phyloP scores from a whole-genome alignment of 2,888 invertebrate genomes.

The Morpho helenor region DNA sequence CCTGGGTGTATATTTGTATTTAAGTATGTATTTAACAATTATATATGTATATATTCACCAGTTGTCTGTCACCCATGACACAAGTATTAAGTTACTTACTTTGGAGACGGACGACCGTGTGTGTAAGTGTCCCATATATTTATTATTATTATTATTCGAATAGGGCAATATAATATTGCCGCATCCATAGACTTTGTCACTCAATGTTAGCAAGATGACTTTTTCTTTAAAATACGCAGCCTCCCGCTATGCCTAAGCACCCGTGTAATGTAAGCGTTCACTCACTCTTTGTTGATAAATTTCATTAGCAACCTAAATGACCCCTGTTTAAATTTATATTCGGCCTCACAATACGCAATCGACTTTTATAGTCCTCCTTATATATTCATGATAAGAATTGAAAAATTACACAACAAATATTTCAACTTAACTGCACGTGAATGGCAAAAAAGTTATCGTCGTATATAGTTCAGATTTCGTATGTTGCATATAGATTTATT shows the following conservation, averaged over 20 bases:
- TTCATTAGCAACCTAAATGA: slow-evolving; percentile 41
- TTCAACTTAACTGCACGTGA: background rate
- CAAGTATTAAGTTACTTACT: too few relatives aligned
- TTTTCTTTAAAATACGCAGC: slow-evolving; percentile 38
- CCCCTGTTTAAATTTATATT: slow-evolving; percentile 18
- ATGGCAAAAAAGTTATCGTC: too few relatives aligned
- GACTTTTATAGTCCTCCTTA: background rate
- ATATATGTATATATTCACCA: too few relatives aligned
- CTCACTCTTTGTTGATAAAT: slow-evolving; percentile 37
- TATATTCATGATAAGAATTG: background rate
- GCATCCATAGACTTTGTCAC: slow-evolving; percentile 19
- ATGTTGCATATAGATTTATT: too few relatives aligned
- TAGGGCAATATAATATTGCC: background rate
- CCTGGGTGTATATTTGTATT: too few relatives aligned
- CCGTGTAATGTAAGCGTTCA: slow-evolving; percentile 46
- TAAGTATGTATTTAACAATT: too few relatives aligned
- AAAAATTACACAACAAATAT: background rate
- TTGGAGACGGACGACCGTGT: too few relatives aligned
- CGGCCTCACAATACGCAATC: background rate
- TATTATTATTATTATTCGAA: too few relatives aligned
- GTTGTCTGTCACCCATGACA: too few relatives aligned
- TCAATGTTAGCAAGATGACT: slow-evolving; percentile 36
- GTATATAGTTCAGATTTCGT: too few relatives aligned
- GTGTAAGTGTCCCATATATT: too few relatives aligned
- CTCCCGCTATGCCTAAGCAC: slow-evolving; percentile 50